phyloP scores from a whole-genome alignment of 2,888 invertebrate species.

The Ctena decussata region DNA sequence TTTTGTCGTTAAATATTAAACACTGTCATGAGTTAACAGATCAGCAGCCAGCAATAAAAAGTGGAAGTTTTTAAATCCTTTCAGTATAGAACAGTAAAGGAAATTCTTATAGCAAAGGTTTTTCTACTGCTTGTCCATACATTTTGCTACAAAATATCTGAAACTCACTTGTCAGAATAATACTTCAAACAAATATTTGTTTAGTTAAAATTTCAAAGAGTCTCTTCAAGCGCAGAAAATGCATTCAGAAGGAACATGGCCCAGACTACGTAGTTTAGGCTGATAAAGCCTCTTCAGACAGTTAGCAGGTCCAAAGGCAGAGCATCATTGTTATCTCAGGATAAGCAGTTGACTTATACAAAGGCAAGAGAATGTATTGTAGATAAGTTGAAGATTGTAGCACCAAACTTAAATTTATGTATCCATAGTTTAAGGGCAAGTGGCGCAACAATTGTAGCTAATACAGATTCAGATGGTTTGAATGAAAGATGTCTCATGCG shows the following conservation, averaged over 20 bases:
- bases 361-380: conserved; percentile 31
- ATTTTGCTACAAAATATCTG: conserved; percentile 35
- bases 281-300: too few species aligned
- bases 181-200: conserved; percentile 30
- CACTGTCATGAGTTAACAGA: too few species aligned
- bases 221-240: too few species aligned
- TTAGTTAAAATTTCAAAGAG: too few species aligned
- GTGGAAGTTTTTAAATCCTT: too few species aligned
- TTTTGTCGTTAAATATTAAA: too few species aligned
- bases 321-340: background rate
- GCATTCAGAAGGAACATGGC: too few species aligned
- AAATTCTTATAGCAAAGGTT: conserved; percentile 30
- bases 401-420: conserved; percentile 16
- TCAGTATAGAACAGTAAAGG: conserved; percentile 17
- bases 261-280: too few species aligned
- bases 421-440: conserved; percentile 21
- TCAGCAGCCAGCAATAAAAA: too few species aligned
- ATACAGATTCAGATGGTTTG: background rate
- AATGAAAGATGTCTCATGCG: conserved; percentile 29
- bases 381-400: conserved; percentile 22
- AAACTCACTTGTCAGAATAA: background rate
- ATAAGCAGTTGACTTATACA: conserved; percentile 32
- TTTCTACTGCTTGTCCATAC: conserved; percentile 31
- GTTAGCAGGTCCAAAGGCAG: conserved; percentile 6
- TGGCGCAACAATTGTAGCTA: conserved; percentile 23